Evolutionary conservation across 1,140 invertebrate genomes (phyloP).

Genomic region (Platorchestia sp.): DNA sequence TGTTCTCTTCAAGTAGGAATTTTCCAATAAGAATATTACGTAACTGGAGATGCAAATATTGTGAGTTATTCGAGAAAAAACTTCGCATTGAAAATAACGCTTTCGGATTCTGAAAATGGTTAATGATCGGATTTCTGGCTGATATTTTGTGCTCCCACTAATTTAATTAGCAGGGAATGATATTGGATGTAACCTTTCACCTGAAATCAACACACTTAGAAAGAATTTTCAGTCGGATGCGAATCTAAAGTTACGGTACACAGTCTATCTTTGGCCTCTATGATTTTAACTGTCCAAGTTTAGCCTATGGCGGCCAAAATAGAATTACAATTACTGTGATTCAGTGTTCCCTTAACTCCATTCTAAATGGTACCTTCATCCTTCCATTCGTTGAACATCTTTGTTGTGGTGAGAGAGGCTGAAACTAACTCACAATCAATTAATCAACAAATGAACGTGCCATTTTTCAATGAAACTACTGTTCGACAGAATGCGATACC

Average conservation of each 20-base stretch:
- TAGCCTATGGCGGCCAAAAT: too few species aligned
- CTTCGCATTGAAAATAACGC: too few species aligned
- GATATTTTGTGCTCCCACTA: background rate
- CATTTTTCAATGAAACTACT: too few species aligned
- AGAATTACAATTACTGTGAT: background rate
- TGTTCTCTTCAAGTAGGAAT: background rate
- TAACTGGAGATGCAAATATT: too few species aligned
- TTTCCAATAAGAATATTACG: background rate
- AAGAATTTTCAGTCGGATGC: background rate
- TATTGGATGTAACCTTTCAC: background rate
- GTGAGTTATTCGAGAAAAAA: too few species aligned
- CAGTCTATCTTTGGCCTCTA: background rate
- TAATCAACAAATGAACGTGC: too few species aligned
- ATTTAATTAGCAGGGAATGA: background rate
- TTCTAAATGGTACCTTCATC: background rate
- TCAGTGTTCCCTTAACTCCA: background rate
- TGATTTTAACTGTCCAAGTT: background rate
- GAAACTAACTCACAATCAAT: too few species aligned
- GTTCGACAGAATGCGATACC: too few species aligned
- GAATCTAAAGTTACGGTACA: background rate
- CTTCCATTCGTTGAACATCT: too few species aligned
- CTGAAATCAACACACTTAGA: background rate
- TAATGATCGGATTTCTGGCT: background rate
- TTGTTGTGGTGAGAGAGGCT: too few species aligned
- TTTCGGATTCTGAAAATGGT: background rate